Evolutionary conservation across 2,113 vertebrate species (phyloP).

Genomic region (Centropus bengalensis): DNA sequence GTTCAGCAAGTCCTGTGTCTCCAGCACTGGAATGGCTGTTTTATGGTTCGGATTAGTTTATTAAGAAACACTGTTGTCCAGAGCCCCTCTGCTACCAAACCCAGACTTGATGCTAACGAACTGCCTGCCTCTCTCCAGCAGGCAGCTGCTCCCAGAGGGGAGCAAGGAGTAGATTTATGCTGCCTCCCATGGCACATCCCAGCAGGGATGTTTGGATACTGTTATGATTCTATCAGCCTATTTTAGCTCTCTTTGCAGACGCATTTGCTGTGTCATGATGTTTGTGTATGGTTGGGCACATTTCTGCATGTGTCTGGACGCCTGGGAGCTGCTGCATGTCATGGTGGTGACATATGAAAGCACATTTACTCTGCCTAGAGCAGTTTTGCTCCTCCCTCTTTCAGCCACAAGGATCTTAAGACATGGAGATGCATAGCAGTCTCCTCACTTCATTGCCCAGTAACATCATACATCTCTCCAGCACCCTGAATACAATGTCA

Average conservation of each 20-base stretch:
- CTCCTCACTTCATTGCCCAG: not conserved
- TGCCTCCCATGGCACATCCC: not conserved
- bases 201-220: constrained; percentile 4
- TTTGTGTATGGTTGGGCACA: not conserved
- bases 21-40: not conserved
- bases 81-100: constrained; percentile 3
- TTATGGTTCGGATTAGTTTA: not conserved
- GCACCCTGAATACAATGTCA: not conserved
- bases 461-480: not conserved
- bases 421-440: not conserved
- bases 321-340: not conserved
- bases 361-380: not conserved
- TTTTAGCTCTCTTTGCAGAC: not conserved
- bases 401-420: not conserved
- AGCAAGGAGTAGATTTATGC: constrained; percentile 8
- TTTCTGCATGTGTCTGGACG: not conserved
- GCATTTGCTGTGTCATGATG: not conserved
- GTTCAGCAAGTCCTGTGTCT: not conserved
- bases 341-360: not conserved
- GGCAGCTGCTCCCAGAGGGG: constrained; percentile 22
- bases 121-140: not conserved
- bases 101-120: not conserved
- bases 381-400: not conserved
- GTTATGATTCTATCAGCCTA: not conserved
- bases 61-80: not conserved